Evolutionary conservation across 64 coral and sea anemone species (phyloP), one percentile per base, ranked within the genome.

Genomic region (Montipora capricornis): DNA sequence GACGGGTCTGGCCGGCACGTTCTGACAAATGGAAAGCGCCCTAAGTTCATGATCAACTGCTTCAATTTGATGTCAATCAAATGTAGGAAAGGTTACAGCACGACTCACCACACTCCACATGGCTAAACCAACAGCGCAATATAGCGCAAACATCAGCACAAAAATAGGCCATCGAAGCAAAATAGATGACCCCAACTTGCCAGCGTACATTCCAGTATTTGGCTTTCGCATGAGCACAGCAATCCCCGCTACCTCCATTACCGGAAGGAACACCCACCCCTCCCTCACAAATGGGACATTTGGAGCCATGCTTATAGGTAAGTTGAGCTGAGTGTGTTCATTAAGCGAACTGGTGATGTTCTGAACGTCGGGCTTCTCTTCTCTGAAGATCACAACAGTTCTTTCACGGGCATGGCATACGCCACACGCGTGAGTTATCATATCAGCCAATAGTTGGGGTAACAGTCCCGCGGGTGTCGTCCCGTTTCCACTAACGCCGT

Each of bases 171-270:
- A 86, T 7, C 62, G 47, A 4, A 20, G 8, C 19, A 86, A 17
- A 8, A 86, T 64, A 51, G 82, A 70, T 1, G 62, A 86, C 4
- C 45, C 46, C 13, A 86, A 22, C 44, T 71, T 7, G 45, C 62
- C 2, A 20, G 82, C 66, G 19, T 71, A 86, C 11, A 48, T 45
- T 51, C 17, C 44, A 73, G 17, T 37, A 12, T 50, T 86, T 14
- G 82, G 82, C 47, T 71, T 86, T n/a, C 64, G 68, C 46, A 48
- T 86, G 19, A 86, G 44, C 44, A 86, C 13, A 44, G 62, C 82
- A 71, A 86, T 20, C 82, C 82, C 82, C 3, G 62, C 45, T 52
- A 86, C 82, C 82, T 71, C 61, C 16, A 86, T 47, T 16, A 86
- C 62, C 8, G 82, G 82, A 13, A 86, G 66, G 10, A 86, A 71